Conservation (phyloP, 2,888 invertebrate genomes). For the Tipula lateralis region DNA sequence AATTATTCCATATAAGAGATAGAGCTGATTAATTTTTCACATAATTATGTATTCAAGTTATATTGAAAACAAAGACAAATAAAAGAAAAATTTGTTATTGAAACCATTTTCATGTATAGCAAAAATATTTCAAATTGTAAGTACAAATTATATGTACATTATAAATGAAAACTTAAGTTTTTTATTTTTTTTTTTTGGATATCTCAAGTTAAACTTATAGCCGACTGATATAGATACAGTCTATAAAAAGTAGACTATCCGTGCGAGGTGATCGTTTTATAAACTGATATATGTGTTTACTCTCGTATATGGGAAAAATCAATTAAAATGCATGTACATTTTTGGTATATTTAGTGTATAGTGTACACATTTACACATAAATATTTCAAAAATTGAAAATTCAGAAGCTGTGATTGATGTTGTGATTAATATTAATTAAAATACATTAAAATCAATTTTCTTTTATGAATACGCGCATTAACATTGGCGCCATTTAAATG, state of each 20-base stretch:
- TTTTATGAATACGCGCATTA: not conserved
- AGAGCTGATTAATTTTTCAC: not conserved
- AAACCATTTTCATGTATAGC: not conserved
- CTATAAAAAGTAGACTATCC: not conserved
- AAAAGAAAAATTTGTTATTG: conserved; percentile 19
- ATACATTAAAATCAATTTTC: not conserved
- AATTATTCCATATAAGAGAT: not conserved
- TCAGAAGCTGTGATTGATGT: not conserved
- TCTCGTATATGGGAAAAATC: not conserved
- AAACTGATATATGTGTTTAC: not conserved
- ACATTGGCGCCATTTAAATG: conserved; percentile 11
- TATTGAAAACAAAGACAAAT: not conserved
- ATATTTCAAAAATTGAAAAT: not conserved
- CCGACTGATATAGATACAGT: conserved; percentile 19
- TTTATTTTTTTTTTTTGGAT: not conserved
- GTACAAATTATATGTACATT: conserved; percentile 24
- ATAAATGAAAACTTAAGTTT: not conserved
- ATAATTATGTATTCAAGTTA: not conserved
- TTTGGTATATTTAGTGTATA: not conserved
- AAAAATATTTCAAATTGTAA: not conserved
- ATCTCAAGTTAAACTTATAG: not conserved
- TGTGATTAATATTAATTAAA: not conserved
- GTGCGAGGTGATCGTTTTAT: not conserved
- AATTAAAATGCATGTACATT: not conserved
- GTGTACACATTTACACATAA: not conserved